These are phyloP conservation scores for Drosophila willistoni DNA, from an alignment of 1,140 invertebrate genomes.

Conservation along the genomic window DNA sequence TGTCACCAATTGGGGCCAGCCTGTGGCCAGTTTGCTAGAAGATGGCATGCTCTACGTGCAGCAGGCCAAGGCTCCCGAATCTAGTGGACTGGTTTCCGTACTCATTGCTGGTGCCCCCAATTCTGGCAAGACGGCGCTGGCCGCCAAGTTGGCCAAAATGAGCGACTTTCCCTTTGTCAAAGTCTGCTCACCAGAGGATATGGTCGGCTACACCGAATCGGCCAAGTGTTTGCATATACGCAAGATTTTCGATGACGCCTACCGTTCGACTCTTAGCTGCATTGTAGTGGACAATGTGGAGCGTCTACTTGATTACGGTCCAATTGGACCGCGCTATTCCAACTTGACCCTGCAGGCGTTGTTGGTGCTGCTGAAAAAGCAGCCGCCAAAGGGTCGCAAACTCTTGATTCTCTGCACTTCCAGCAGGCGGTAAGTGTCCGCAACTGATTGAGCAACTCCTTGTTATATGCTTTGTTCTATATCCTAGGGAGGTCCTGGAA, in stretches of 20 bases:
- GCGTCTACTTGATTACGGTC: constrained; percentile 97
- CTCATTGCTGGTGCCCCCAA: constrained; percentile 96
- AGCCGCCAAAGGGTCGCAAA: constrained; percentile 96
- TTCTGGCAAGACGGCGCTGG: constrained; percentile 98
- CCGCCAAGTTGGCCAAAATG: constrained; percentile 96
- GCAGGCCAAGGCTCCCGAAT: constrained; percentile 92
- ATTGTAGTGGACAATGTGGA: constrained; percentile 99
- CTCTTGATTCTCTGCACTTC: constrained; percentile 96
- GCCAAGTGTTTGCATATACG: constrained; percentile 97
- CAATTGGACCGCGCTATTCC: constrained; percentile 98
- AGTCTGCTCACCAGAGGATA: constrained; percentile 98
- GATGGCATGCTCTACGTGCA: constrained; percentile 96
- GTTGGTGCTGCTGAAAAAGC: constrained; percentile 96
- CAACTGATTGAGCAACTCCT: background rate
- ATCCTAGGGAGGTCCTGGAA: constrained; percentile 91
- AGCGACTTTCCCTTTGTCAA: constrained; percentile 99
- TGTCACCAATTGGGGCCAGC: constrained; percentile 96
- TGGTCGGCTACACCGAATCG: constrained; percentile 98
- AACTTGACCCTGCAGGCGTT: constrained; percentile 98
- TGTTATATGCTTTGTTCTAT: constrained; percentile 2
- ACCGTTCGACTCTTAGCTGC: constrained; percentile 97
- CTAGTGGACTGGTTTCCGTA: constrained; percentile 93
- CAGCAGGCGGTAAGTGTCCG: constrained; percentile 88
- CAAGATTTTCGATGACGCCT: constrained; percentile 99
- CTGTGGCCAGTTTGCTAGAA: constrained; percentile 93